Base-by-base conservation (phyloP, 2,888 invertebrate genomes). In the Tiphia femorata region DNA sequence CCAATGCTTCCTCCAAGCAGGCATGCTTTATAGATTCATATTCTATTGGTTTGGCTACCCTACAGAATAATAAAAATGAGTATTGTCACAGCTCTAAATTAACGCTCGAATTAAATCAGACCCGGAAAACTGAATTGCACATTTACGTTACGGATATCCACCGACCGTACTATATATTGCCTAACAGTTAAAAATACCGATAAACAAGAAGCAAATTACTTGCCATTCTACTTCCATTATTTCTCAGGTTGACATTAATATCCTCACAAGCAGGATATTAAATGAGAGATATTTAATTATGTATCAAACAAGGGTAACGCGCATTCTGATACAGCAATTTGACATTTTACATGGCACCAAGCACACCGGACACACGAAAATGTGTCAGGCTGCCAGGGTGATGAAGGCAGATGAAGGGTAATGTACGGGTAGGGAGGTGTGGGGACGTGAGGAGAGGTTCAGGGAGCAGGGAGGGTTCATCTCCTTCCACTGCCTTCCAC, bases 1-100 rank as follows among this genome's bases (percentile, higher is more conserved):
- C 89, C 48, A 70, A 71, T 1, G 85, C 84, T 62, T 84, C 84
- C 52, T 84, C 83, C 23, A 74, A 44, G 20, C 52, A 49, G n/a
- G 70, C 56, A 49, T 44, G 35, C 41, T 66, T 67, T 30, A 68
- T 52, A 4, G 52, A 49, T 59, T 63, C 67, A 65, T 72, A 72
- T 46, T 79, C 72, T 37, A 70, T 25, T n/a, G 76, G 64, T 58
- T 71, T 72, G 25, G 80, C 70, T 55, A 77, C 59, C 82, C 82
- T 82, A 46, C 3, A 69, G 64, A 46, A 29, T 25, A n/a, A n/a
- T n/a, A n/a, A n/a, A n/a, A n/a, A n/a, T n/a, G n/a, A n/a, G 48
- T 16, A 27, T 37, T 41, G 35, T 12, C 7, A 30, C 33, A 49
- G 46, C 20, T 23, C 23, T 33, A 12, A 40, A 7, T 20, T 16